Evolutionary conservation across 2,888 invertebrate species (phyloP), one percentile per base, ranked within the genome.

Genomic region (Meiosimyza decipiens): DNA sequence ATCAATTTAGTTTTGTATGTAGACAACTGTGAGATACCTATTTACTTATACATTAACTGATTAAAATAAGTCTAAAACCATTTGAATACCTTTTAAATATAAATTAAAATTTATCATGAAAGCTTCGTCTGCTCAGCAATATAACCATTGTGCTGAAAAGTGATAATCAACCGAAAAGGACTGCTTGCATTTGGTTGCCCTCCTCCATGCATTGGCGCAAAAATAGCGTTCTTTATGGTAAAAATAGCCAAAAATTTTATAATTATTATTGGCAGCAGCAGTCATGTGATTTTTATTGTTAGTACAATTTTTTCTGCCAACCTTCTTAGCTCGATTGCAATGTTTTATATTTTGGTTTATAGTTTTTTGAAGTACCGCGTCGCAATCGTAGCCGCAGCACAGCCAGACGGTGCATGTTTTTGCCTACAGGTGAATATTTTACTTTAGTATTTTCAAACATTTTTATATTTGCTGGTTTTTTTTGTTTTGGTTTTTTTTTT

Each of bases 361-460:
- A 11, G 18, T 59, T 59, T 13, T 59, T 22, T 28, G 9, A 15
- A 28, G 16, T n/a, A 16, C 55, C 55, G 11, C 55, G 11, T 15
- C 55, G 55, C 28, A 28, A 28, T 2, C 40, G 40, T 40, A 40
- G 40, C 40, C 40, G 9, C 40, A 40, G 3, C 22, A 28, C 40
- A 40, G 40, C 9, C 40, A 40, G 40, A 40, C 40, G 9, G 6
- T 40, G 40, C 40, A 40, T 40, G 40, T 67, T 67, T 66, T 54
- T 67, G 67, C 67, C 67, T 67, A 57, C 67, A 67, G 67, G 67
- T 67, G 67, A n/a, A 57, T 40, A 40, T 40, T 40, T 40, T 40
- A 40, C 9, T 40, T 40, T 40, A 9, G 40, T 40, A 40, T 40
- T 40, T 40, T 40, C 40, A 40, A 40, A 40, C 9, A 40, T 40